Base-by-base conservation (phyloP, 2,113 vertebrate genomes). In the Vireo altiloquus region DNA sequence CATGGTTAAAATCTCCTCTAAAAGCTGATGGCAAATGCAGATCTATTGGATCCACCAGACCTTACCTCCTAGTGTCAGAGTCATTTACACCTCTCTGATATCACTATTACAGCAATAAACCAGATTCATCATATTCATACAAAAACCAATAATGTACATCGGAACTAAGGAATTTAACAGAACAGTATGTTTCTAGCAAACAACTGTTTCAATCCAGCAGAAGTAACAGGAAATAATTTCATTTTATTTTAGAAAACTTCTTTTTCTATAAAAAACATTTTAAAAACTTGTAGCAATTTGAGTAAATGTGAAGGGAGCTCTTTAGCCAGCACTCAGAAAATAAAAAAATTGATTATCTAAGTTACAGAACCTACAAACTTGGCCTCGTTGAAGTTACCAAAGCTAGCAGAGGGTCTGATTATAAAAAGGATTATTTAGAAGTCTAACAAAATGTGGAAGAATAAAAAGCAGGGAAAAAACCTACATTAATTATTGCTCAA, bases 341-440 rank as follows among this genome's bases (percentile, higher is more conserved):
- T 90, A 82, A 97, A 90, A 86, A 97, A 97, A 96, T 77, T 65
- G 74, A 88, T 94, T 65, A 91, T 95, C 97, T 95, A 95, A 93
- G 68, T 92, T 84, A 56, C 40, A 89, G 54, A 81, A 88, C 54
- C 8, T 93, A 90, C 76, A 92, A 91, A 89, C 81, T 79, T 91
- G 80, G 66, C 79, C 50, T 93, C 30, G 31, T 70, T 71, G 82
- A 96, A 96, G 77, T 91, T 72, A 92, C 87, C 60, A 83, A 94
- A 95, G 15, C 37, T 53, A 89, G 64, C 21, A 82, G 94, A 94
- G 75, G 82, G 81, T 81, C 53, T 40, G 40, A 87, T 44, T 59
- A 71, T 75, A 68, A 84, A 96, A 90, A 47, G 40, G 21, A 79
- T 74, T 94, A 59, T 91, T 81, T 92, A 95, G 82, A 91, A 76